These are phyloP conservation scores for Macropus fuliginosus DNA, from an alignment of 2,797 vertebrate genomes.

Conservation along the genomic window DNA sequence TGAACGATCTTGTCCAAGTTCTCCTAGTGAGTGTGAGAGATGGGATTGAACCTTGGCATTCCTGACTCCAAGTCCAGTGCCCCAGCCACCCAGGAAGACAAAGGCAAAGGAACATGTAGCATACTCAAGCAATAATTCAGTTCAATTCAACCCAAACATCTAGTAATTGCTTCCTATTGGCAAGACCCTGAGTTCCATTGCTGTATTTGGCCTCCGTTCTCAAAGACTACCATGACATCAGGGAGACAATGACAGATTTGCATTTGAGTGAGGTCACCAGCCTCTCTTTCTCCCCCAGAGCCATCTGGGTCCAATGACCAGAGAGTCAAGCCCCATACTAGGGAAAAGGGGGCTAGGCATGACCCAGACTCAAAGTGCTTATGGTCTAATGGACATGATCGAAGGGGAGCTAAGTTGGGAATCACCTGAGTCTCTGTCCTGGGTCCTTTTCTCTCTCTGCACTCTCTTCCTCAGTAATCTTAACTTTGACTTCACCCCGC, in stretches of 20 bases:
- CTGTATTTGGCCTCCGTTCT: too few species aligned
- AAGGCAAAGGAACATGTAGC: background rate
- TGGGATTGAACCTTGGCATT: background rate
- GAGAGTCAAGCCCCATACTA: background rate
- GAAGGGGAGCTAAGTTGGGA: background rate
- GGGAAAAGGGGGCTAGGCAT: background rate
- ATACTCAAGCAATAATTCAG: background rate
- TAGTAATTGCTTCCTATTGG: background rate
- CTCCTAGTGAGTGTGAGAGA: background rate
- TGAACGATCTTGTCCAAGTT: background rate
- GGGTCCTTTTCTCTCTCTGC: background rate
- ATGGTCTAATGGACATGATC: background rate
- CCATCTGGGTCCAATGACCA: too few species aligned
- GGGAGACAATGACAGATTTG: too few species aligned
- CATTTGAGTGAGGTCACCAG: too few species aligned
- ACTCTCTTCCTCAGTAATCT: background rate
- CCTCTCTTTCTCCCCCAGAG: too few species aligned
- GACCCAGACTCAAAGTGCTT: background rate
- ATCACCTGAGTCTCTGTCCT: background rate
- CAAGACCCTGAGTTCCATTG: background rate
- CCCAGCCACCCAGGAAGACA: background rate
- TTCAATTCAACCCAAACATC: background rate
- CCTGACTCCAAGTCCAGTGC: background rate
- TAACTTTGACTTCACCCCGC: background rate
- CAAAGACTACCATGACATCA: too few species aligned